Evolutionary conservation across 2,113 vertebrate genomes (phyloP).

Genomic region (Nerophis ophidion): DNA sequence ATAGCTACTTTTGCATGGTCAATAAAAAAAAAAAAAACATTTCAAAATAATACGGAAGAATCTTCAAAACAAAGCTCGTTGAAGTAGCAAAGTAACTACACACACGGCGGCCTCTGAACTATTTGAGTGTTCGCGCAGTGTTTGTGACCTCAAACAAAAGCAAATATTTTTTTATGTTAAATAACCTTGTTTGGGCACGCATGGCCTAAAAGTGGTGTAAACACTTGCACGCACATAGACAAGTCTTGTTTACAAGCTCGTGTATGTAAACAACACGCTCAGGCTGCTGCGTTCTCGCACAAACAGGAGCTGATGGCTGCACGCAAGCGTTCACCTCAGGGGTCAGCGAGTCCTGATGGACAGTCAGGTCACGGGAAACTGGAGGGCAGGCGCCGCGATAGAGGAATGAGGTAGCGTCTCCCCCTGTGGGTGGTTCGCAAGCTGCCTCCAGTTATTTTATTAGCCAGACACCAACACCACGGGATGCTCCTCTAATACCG

Average conservation of each 20-base stretch:
- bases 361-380: constrained; percentile 21
- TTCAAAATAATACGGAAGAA: too few relatives aligned
- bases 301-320: constrained; percentile 2
- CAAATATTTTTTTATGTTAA: background rate
- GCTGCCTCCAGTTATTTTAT: constrained; percentile 50
- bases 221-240: constrained; percentile 1
- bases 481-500: constrained; percentile 36
- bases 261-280: background rate
- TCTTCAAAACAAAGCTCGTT: too few relatives aligned
- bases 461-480: constrained; percentile 46
- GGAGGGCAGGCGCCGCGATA: constrained; percentile 25
- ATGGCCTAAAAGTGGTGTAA: background rate
- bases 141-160: background rate
- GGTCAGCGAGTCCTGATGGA: constrained; percentile 43
- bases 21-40: too few relatives aligned
- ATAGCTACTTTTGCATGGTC: too few relatives aligned
- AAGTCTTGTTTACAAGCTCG: background rate
- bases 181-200: background rate
- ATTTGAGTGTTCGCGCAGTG: background rate
- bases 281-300: background rate
- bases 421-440: constrained; percentile 29
- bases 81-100: too few relatives aligned
- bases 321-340: constrained; percentile 21
- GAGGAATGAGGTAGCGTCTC: constrained; percentile 33
- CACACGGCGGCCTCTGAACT: background rate